These are phyloP conservation scores for Stomatorhinus ivindoensis DNA, from an alignment of 2,113 vertebrate species.

Conservation along the genomic window DNA sequence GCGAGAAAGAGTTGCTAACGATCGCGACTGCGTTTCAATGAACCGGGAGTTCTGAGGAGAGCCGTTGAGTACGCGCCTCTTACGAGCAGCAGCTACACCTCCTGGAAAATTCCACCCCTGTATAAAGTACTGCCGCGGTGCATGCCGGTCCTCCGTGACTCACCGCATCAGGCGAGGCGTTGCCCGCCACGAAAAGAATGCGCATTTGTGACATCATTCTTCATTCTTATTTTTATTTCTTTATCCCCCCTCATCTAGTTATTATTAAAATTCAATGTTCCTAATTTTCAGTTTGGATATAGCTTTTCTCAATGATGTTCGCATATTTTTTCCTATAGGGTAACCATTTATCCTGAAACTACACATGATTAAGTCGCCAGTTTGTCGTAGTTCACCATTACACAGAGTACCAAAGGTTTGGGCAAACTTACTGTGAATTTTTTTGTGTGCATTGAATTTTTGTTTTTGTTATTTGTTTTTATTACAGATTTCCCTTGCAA, in stretches of 20 bases:
- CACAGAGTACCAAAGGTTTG: neutral
- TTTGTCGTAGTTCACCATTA: neutral
- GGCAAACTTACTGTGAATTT: neutral
- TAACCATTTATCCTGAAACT: neutral
- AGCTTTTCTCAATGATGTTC: neutral
- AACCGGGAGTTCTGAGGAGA: neutral
- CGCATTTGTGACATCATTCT: slow-evolving; percentile 7
- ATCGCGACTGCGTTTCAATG: slow-evolving; percentile 24
- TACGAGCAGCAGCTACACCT: slow-evolving; percentile 22
- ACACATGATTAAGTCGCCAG: neutral
- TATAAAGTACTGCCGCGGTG: slow-evolving; percentile 28
- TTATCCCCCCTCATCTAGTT: neutral
- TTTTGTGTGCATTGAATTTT: neutral
- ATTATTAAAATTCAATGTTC: neutral
- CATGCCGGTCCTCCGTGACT: slow-evolving; percentile 36
- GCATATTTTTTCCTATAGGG: neutral
- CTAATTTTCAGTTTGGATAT: neutral
- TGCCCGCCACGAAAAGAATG: slow-evolving; percentile 3
- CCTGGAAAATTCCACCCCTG: slow-evolving; percentile 28
- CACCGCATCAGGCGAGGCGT: slow-evolving; percentile 19
- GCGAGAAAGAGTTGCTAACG: neutral
- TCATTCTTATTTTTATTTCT: neutral
- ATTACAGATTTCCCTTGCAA: neutral
- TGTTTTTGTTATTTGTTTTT: neutral
- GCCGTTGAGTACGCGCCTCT: slow-evolving; percentile 9